Conservation (phyloP, 1,140 invertebrate genomes). For the Polypedilum pembai region DNA sequence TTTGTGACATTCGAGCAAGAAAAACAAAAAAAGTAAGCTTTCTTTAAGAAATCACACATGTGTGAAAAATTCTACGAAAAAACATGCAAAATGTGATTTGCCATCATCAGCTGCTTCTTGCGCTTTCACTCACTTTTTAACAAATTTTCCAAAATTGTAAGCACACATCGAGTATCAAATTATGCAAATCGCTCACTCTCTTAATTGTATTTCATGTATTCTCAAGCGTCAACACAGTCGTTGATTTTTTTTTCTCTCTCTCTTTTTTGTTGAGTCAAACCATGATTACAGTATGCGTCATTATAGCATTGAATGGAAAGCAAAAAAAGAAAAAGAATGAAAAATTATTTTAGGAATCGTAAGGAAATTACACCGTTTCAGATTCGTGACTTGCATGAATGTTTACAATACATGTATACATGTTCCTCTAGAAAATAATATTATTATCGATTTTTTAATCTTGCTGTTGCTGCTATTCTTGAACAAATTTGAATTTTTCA, state of each 20-base stretch:
- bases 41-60: too few relatives aligned
- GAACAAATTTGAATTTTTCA: too few relatives aligned
- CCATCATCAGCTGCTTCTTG: too few relatives aligned
- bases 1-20: too few relatives aligned
- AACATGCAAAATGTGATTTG: too few relatives aligned
- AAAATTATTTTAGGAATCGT: not conserved
- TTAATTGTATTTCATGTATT: not conserved
- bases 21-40: too few relatives aligned
- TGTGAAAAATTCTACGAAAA: too few relatives aligned
- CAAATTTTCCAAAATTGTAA: not conserved
- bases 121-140: not conserved
- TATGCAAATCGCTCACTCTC: not conserved
- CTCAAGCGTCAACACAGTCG: not conserved
- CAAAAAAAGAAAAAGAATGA: not conserved
- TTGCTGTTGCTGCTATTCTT: too few relatives aligned
- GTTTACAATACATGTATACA: too few relatives aligned
- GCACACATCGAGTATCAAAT: not conserved
- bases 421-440: too few relatives aligned
- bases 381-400: not conserved
- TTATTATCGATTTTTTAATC: too few relatives aligned
- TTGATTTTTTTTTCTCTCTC: not conserved
- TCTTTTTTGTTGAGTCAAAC: not conserved
- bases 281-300: not conserved
- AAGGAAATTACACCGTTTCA: constrained; percentile 1
- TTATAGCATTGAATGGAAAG: not conserved